These are phyloP conservation scores for Cephus cinctus DNA, from an alignment of 1,140 invertebrate genomes.

Conservation along the genomic window DNA sequence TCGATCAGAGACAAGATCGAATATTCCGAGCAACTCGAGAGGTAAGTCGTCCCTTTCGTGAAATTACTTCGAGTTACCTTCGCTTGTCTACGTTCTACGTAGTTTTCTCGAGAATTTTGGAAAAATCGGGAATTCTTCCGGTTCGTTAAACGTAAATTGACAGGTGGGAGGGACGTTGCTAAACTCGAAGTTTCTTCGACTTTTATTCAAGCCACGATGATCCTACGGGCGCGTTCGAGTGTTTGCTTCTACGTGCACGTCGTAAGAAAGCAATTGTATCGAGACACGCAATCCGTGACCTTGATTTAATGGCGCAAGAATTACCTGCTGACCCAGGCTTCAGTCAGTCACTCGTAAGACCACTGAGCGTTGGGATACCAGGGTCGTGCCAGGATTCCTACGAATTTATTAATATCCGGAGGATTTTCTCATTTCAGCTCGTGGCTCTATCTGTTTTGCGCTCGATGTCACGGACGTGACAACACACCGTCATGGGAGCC, in stretches of 20 bases:
- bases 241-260: background rate
- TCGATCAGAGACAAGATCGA: conserved; percentile 54
- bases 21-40: conserved; percentile 50
- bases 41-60: conserved; percentile 28
- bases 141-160: too few relatives aligned
- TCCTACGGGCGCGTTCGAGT: background rate
- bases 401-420: background rate
- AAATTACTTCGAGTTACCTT: background rate
- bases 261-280: background rate
- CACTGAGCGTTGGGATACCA: too few relatives aligned
- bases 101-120: too few relatives aligned
- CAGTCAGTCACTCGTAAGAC: too few relatives aligned
- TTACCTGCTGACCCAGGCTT: too few relatives aligned
- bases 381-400: too few relatives aligned
- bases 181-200: conserved; percentile 5
- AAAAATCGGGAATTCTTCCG: too few relatives aligned
- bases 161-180: too few relatives aligned
- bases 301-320: background rate
- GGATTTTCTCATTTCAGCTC: conserved; percentile 57
- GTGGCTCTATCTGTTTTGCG: conserved; percentile 72
- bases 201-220: background rate
- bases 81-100: background rate
- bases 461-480: conserved; percentile 69
- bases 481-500: conserved; percentile 75
- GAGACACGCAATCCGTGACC: background rate